Evolutionary conservation across 2,797 vertebrate genomes (phyloP).

Genomic region (Balearica regulorum): DNA sequence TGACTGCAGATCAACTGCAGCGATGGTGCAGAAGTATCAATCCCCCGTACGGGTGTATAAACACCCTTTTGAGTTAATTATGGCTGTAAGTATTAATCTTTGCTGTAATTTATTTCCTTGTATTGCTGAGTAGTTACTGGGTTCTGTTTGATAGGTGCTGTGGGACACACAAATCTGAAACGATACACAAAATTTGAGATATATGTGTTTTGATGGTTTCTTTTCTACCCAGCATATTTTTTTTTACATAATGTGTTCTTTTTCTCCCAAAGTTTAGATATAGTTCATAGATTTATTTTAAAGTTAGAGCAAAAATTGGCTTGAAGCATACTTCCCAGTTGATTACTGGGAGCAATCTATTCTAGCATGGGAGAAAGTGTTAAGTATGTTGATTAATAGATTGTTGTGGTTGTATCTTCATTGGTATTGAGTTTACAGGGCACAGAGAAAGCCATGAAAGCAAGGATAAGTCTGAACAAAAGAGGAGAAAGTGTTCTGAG

Average conservation of each 20-base stretch:
- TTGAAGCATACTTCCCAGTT: background rate
- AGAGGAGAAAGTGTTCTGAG: background rate
- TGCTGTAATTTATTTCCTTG: background rate
- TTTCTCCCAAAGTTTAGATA: background rate
- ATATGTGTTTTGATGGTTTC: background rate
- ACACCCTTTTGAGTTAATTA: constrained; percentile 91
- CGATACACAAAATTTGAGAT: background rate
- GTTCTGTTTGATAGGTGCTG: background rate
- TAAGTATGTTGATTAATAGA: background rate
- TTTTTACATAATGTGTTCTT: background rate
- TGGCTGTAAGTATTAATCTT: constrained; percentile 86
- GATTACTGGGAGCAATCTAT: background rate
- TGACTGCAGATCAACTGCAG: background rate
- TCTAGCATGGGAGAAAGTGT: background rate
- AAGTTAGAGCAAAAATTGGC: background rate
- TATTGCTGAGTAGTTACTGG: background rate
- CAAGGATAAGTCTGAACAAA: background rate
- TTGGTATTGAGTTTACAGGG: background rate
- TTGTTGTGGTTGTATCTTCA: background rate
- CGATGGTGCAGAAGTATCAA: constrained; percentile 97
- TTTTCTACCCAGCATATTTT: background rate
- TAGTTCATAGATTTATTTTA: background rate
- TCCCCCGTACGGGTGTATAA: constrained; percentile 95
- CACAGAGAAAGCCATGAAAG: background rate
- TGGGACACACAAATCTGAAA: background rate